Evolutionary conservation across 1,140 invertebrate species (phyloP).

Genomic region (Procambarus virginalis): DNA sequence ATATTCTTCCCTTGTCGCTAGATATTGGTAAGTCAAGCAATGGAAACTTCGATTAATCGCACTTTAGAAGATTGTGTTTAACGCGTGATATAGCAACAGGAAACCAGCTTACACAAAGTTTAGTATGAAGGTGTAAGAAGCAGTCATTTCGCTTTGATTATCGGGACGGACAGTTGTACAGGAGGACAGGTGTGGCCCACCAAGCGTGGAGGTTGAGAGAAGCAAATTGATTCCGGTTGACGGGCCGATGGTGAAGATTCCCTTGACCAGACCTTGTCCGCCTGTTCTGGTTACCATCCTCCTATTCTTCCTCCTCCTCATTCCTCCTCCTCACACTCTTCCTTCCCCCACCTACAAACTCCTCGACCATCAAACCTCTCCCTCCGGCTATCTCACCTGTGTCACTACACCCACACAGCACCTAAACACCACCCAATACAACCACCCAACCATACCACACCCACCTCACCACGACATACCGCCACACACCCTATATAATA

Average conservation of each 20-base stretch:
- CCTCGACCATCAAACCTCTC: neutral
- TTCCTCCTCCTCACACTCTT: conserved; percentile 9
- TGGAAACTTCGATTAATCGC: neutral
- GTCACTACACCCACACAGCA: neutral
- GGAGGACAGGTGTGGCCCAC: neutral
- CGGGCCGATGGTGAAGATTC: conserved; percentile 57
- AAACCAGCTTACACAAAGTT: neutral
- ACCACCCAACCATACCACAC: no score
- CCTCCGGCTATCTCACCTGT: neutral
- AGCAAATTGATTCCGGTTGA: conserved; percentile 66
- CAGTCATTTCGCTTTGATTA: neutral
- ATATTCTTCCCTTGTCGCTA: no score
- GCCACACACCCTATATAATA: no score
- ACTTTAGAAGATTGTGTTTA: neutral
- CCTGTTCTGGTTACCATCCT: conserved; percentile 51
- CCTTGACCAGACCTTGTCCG: conserved; percentile 60
- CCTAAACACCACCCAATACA: no score
- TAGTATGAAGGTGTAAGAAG: neutral
- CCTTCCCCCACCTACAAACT: conserved; percentile 9
- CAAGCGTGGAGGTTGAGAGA: conserved; percentile 16
- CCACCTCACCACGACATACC: no score
- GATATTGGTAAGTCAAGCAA: neutral
- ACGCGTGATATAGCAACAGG: neutral
- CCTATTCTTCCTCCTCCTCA: neutral
- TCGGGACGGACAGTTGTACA: conserved; percentile 28